Conservation (phyloP, 1,140 invertebrate species). For the Copidosoma floridanum region DNA sequence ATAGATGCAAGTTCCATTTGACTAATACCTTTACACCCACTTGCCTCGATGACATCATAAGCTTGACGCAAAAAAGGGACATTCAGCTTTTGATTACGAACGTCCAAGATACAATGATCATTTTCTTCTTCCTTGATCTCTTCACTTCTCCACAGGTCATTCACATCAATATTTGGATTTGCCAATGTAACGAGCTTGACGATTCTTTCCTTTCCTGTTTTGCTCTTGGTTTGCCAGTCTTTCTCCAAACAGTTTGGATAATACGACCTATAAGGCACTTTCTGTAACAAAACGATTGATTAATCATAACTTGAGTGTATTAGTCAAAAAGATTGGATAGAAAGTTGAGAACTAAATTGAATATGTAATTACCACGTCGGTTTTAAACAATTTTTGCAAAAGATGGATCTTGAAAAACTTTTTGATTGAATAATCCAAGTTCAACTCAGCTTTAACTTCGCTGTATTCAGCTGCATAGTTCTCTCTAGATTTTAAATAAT, state of each 20-base stretch:
- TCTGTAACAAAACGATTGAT: conserved; percentile 40
- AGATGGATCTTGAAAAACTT: conserved; percentile 56
- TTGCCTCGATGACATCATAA: conserved; percentile 51
- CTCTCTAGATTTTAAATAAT: conserved; percentile 59
- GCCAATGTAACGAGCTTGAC: conserved; percentile 58
- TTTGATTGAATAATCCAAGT: conserved; percentile 51
- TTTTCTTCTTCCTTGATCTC: conserved; percentile 56
- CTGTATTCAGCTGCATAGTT: conserved; percentile 58
- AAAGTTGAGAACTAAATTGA: too few relatives aligned
- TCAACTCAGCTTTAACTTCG: conserved; percentile 55
- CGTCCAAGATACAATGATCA: conserved; percentile 51
- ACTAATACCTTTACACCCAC: conserved; percentile 53
- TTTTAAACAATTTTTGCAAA: conserved; percentile 53
- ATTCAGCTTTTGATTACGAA: conserved; percentile 44
- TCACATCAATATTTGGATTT: conserved; percentile 54
- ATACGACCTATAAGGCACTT: conserved; percentile 59
- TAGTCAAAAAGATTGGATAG: conserved; percentile 30
- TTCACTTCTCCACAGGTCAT: conserved; percentile 53
- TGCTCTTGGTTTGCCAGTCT: conserved; percentile 60
- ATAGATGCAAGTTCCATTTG: conserved; percentile 50
- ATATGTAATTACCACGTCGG: conserved; percentile 49
- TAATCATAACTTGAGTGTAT: conserved; percentile 14
- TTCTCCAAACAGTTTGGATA: conserved; percentile 60
- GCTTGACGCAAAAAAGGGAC: conserved; percentile 56
- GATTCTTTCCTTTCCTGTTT: conserved; percentile 54